These are phyloP conservation scores for Hemiscyllium ocellatum DNA, from an alignment of 2,113 vertebrate genomes.

Conservation along the genomic window DNA sequence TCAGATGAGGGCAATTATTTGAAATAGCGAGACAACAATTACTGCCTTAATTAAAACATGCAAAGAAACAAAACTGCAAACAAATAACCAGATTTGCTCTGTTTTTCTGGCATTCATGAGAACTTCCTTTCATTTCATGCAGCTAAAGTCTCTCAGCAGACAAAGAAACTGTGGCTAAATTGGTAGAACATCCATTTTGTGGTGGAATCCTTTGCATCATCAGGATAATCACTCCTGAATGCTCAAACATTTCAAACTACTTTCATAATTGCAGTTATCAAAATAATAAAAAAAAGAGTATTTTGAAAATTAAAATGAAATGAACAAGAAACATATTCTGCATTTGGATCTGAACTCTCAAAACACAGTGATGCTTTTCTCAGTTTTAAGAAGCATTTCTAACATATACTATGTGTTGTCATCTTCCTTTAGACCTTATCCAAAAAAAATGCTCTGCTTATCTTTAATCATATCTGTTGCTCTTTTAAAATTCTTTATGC, in stretches of 20 bases:
- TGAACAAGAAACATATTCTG: background rate
- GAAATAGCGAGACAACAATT: background rate
- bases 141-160: background rate
- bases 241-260: too few species aligned
- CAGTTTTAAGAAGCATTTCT: background rate
- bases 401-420: background rate
- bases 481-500: background rate
- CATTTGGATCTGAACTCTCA: background rate
- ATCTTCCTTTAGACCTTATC: background rate
- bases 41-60: background rate
- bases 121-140: background rate
- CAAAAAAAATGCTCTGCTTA: background rate
- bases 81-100: background rate
- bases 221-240: background rate
- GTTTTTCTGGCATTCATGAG: background rate
- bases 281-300: too few species aligned
- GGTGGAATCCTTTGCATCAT: background rate
- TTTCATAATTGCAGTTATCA: background rate
- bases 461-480: background rate
- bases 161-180: background rate
- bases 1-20: background rate
- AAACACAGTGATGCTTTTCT: background rate
- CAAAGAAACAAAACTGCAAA: background rate
- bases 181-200: background rate
- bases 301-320: background rate